Evolutionary conservation across 2,888 invertebrate genomes (phyloP).

Genomic region (Xylocampa areola): DNA sequence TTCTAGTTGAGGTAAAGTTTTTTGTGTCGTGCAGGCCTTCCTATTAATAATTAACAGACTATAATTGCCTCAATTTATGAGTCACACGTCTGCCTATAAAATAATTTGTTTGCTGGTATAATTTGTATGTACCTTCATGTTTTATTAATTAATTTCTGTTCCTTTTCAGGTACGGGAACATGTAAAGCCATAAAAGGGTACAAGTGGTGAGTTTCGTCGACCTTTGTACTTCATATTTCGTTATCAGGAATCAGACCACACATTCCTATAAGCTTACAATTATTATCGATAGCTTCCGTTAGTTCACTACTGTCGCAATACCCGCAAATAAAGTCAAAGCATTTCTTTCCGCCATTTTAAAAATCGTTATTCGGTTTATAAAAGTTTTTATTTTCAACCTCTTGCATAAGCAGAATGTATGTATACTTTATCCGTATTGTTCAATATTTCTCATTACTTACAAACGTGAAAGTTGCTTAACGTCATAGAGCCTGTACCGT

Average conservation of each 20-base stretch:
- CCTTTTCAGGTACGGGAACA: conserved; percentile 57
- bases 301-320: background rate
- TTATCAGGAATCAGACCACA: background rate
- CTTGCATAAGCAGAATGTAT: conserved; percentile 18
- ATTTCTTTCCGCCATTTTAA: conserved; percentile 27
- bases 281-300: background rate
- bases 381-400: conserved; percentile 31
- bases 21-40: no score
- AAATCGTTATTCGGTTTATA: conserved; percentile 24
- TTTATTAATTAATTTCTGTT: conserved; percentile 20
- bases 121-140: conserved; percentile 13
- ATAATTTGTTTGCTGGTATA: conserved; percentile 12
- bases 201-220: conserved; percentile 49
- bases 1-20: no score
- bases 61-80: conserved; percentile 26
- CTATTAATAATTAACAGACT: background rate
- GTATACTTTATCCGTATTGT: conserved; percentile 44
- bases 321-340: conserved; percentile 10
- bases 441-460: conserved; percentile 42
- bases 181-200: conserved; percentile 56
- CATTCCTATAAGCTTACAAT: background rate
- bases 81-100: conserved; percentile 14
- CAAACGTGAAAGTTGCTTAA: conserved; percentile 41
- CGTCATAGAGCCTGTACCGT: conserved; percentile 17
- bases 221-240: background rate